Conservation (phyloP, 1,140 invertebrate species). For the Drosophila murphyi region DNA sequence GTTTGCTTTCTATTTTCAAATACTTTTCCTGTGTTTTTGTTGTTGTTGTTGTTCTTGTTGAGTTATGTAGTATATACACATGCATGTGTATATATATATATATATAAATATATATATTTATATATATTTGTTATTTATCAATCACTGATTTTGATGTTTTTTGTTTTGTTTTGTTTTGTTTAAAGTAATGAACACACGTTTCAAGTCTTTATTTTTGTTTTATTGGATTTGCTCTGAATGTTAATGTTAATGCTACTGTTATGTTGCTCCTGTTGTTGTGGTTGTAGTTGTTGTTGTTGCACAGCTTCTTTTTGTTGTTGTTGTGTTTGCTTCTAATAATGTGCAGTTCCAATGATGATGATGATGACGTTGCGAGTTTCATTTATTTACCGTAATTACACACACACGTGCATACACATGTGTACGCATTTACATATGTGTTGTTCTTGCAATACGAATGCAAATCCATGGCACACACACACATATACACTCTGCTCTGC, state of each 20-base stretch:
- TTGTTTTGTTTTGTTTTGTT: slow-evolving; percentile 32
- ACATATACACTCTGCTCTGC: slow-evolving; percentile 3
- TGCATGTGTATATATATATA: slow-evolving; percentile 30
- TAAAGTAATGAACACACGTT: slow-evolving; percentile 80
- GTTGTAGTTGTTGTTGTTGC: slow-evolving; percentile 30
- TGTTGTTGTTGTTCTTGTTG: slow-evolving; percentile 1
- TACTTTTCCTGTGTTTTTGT: slow-evolving; percentile 24
- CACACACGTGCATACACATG: slow-evolving; percentile 13
- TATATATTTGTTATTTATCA: slow-evolving; percentile 25
- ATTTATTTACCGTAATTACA: slow-evolving; percentile 24
- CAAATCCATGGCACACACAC: slow-evolving; percentile 46
- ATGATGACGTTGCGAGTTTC: slow-evolving; percentile 34
- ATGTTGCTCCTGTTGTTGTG: slow-evolving; percentile 26
- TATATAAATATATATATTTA: slow-evolving; percentile 38
- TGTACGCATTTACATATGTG: too few species aligned
- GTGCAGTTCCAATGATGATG: slow-evolving; percentile 20
- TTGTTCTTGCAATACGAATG: slow-evolving; percentile 28
- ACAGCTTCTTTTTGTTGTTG: slow-evolving; percentile 1
- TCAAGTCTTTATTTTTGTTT: slow-evolving; percentile 70
- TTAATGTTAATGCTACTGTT: slow-evolving; percentile 40
- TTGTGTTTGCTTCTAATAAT: slow-evolving; percentile 9
- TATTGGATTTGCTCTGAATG: slow-evolving; percentile 57
- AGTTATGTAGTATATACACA: slow-evolving; percentile 2
- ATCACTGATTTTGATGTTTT: slow-evolving; percentile 32
- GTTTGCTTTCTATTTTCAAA: slow-evolving; percentile 30